These are phyloP conservation scores for Platichthys flesus DNA, from an alignment of 2,113 vertebrate species.

Conservation along the genomic window DNA sequence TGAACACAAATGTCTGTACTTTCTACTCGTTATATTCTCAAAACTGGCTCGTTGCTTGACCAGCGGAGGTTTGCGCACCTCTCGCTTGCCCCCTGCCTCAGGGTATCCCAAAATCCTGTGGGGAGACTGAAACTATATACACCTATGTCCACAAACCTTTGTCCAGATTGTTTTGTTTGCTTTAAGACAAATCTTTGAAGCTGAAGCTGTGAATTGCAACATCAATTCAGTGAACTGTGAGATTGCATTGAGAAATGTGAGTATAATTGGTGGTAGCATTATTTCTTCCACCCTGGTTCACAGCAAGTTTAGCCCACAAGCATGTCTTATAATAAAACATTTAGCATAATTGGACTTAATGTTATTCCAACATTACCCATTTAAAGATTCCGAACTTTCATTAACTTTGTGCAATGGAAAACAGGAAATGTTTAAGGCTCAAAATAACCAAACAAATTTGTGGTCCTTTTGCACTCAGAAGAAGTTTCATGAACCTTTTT, in stretches of 20 bases:
- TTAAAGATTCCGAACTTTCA: conserved; percentile 37
- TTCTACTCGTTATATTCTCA: too few species aligned
- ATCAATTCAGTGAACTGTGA: conserved; percentile 1
- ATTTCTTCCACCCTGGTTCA: conserved; percentile 7
- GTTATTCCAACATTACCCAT: conserved; percentile 35
- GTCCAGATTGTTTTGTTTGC: background rate
- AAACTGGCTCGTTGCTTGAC: too few species aligned
- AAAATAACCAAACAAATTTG: conserved; percentile 9
- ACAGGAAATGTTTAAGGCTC: conserved; percentile 32
- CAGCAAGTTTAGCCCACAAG: conserved; percentile 32
- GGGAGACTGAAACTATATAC: too few species aligned
- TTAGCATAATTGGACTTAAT: conserved; percentile 29
- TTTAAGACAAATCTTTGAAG: background rate
- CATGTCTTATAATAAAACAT: conserved; percentile 19
- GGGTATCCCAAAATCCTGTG: too few species aligned
- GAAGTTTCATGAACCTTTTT: background rate
- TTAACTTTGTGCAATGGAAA: conserved; percentile 21
- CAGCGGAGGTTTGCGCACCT: too few species aligned
- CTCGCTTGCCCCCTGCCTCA: too few species aligned
- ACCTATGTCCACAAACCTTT: background rate
- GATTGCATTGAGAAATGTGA: conserved; percentile 16
- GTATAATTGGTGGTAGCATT: conserved; percentile 3
- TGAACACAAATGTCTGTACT: too few species aligned
- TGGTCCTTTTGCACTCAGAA: background rate
- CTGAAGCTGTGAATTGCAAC: background rate